Evolutionary conservation across 2,888 invertebrate species (phyloP).

Genomic region (Acrobasis consociella): DNA sequence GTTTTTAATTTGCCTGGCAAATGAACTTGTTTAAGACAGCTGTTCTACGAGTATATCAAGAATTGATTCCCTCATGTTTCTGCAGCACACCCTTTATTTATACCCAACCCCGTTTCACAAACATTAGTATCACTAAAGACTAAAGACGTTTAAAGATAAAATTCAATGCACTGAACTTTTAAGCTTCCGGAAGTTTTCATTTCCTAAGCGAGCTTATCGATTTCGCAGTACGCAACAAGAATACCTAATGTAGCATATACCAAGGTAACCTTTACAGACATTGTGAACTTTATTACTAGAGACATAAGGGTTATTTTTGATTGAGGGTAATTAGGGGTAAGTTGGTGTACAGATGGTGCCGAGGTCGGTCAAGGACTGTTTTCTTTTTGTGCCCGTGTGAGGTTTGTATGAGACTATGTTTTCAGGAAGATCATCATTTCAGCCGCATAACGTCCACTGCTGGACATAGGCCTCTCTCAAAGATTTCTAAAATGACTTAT

Average conservation of each 20-base stretch:
- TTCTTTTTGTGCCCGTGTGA: constrained; percentile 9
- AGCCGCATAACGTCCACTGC: no score
- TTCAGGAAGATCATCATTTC: background rate
- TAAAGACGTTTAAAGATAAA: constrained; percentile 28
- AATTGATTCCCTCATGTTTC: no score
- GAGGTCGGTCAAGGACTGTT: constrained; percentile 51
- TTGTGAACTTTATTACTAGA: constrained; percentile 27
- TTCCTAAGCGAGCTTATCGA: constrained; percentile 56
- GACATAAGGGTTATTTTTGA: constrained; percentile 32
- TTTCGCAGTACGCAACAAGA: constrained; percentile 53
- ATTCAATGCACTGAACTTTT: constrained; percentile 13
- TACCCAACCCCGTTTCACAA: background rate
- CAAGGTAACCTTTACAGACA: constrained; percentile 3
- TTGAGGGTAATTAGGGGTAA: background rate
- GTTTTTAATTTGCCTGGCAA: no score
- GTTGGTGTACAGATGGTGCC: constrained; percentile 29
- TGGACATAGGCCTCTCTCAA: no score
- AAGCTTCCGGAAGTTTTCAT: constrained; percentile 43
- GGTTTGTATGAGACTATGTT: background rate
- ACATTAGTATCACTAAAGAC: background rate
- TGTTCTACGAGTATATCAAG: no score
- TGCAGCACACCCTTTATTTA: no score
- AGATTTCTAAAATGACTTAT: no score
- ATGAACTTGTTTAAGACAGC: no score
- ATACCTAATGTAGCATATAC: constrained; percentile 50